Base-by-base conservation (phyloP, 2,888 invertebrate species). In the Mythimna pallens region DNA sequence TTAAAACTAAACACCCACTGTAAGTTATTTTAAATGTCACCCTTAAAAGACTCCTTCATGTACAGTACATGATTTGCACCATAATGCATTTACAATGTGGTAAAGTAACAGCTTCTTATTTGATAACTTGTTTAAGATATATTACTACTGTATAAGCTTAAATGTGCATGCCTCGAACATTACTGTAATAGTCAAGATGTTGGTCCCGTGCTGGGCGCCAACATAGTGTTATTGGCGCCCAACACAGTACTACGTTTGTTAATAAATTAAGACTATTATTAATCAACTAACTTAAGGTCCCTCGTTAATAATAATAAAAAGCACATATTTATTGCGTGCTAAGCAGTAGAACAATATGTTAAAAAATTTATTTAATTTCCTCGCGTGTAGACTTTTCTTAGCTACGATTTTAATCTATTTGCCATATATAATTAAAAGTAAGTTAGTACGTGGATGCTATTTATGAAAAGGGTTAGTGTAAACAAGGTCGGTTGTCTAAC, bases 381-480 rank as follows among this genome's bases (percentile, higher is more conserved):
- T 89, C 80, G 88, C 88, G 88, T 89, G 88, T 75, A 70, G 47
- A 81, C 79, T 78, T 78, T 81, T 84, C 82, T 81, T 82, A 82
- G 76, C 34, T 34, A 78, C 76, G 84, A 86, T 88, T 82, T 66
- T 78, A 85, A 85, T 85, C 82, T 78, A 70, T 58, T 55, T 65
- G 25, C 69, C 55, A 63, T 72, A 76, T 76, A 77, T 82, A 84
- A 84, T 88, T 86, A 81, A 85, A 80, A 81, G 69, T 80, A 78
- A 82, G 70, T 78, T 70, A 78, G 76, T 81, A 71, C 66, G 65
- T 73, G 72, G 67, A 34, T 76, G 69, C 74, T 81, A 82, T 71
- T 86, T 78, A 83, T 82, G 63, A 83, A 77, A 78, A 75, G 63
- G 81, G 80, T 86, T 87, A 80, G 54, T 65, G 70, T 63, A 65